Conservation (phyloP, 2,113 vertebrate genomes). For the Cichladusa arquata region DNA sequence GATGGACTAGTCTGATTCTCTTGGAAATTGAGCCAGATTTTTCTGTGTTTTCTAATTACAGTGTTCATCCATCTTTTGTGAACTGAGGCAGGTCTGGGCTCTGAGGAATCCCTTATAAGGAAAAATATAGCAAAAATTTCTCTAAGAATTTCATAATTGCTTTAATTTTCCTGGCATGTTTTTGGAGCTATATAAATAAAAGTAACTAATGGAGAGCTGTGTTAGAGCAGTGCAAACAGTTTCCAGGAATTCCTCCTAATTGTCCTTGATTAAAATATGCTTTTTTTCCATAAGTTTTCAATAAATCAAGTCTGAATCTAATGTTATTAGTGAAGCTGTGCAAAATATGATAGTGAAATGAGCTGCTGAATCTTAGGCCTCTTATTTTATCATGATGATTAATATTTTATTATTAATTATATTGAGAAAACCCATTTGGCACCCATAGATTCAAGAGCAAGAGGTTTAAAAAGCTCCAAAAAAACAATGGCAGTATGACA, state of each 20-base stretch:
- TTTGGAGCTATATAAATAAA: neutral
- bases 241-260: neutral
- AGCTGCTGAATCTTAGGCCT: neutral
- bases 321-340: neutral
- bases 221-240: neutral
- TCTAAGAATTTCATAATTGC: neutral
- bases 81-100: neutral
- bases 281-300: constrained; percentile 7
- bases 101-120: neutral
- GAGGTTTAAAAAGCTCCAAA: neutral
- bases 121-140: neutral
- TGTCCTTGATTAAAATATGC: neutral
- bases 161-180: neutral
- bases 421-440: neutral
- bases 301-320: neutral
- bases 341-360: neutral
- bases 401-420: neutral
- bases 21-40: neutral
- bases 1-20: neutral
- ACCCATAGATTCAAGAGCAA: neutral
- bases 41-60: neutral
- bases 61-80: neutral
- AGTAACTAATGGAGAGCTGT: neutral
- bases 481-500: neutral
- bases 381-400: neutral